Evolutionary conservation across 2,113 vertebrate genomes (phyloP).

Genomic region (Lates calcarifer): DNA sequence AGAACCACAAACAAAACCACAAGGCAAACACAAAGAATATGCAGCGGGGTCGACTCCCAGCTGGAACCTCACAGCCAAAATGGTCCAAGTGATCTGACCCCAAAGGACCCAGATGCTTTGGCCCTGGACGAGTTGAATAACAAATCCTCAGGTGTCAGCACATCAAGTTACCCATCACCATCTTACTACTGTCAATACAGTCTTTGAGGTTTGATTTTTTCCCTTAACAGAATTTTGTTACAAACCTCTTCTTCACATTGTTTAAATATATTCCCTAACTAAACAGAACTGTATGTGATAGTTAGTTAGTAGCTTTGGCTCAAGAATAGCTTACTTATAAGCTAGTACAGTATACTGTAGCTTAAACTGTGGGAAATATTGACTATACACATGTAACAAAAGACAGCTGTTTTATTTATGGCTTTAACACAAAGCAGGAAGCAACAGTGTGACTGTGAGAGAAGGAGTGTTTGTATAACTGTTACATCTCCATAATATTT

Average conservation of each 20-base stretch:
- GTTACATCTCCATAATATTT: conserved; percentile 25
- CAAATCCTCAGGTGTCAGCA: conserved; percentile 86
- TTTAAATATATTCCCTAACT: not conserved
- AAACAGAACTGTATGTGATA: not conserved
- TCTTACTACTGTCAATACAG: conserved; percentile 8
- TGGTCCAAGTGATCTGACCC: conserved; percentile 58
- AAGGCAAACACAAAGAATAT: conserved; percentile 79
- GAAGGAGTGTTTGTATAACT: conserved; percentile 3
- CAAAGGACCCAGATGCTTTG: conserved; percentile 81
- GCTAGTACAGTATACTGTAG: not conserved
- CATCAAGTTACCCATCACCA: conserved; percentile 84
- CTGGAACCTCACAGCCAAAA: conserved; percentile 66
- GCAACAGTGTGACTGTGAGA: conserved; percentile 24
- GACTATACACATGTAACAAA: not conserved
- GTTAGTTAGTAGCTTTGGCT: not conserved
- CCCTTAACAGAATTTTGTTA: not conserved
- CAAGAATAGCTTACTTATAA: not conserved
- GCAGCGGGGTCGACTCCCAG: conserved; percentile 68
- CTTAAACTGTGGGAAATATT: not conserved
- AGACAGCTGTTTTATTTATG: conserved; percentile 58
- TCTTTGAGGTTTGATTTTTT: not conserved
- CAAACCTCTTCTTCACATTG: not conserved
- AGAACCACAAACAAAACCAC: conserved; percentile 83
- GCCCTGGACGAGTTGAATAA: conserved; percentile 80
- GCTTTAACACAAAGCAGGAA: conserved; percentile 55